Evolutionary conservation across 2,797 vertebrate species (phyloP).

Genomic region (Tympanoctomys barrerae): DNA sequence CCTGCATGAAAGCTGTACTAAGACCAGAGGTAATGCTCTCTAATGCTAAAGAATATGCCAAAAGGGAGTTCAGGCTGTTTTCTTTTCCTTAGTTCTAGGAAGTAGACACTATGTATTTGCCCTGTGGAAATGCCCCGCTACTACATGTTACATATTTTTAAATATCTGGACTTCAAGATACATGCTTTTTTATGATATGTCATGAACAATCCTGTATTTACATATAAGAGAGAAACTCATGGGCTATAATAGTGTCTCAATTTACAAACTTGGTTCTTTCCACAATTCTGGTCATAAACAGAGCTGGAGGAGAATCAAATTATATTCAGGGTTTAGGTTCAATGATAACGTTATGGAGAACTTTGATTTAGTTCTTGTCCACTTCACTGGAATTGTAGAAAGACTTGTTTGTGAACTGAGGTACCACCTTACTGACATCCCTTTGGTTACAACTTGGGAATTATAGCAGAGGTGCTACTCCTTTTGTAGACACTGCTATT

Average conservation of each 20-base stretch:
- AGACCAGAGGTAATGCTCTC: conserved; percentile 92
- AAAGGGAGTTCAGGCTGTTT: background rate
- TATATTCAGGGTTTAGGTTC: background rate
- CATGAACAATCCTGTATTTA: background rate
- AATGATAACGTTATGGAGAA: background rate
- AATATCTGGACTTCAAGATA: conserved; percentile 34
- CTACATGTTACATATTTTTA: background rate
- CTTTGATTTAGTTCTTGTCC: background rate
- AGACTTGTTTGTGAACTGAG: background rate
- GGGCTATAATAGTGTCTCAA: background rate
- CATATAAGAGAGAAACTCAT: conserved; percentile 22
- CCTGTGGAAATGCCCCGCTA: background rate
- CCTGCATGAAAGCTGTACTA: conserved; percentile 93
- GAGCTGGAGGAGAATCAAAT: background rate
- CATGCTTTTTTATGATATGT: conserved; percentile 18
- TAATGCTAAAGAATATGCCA: background rate
- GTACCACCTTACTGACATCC: background rate
- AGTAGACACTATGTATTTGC: conserved; percentile 30
- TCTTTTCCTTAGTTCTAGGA: background rate
- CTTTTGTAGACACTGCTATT: conserved; percentile 54
- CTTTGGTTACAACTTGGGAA: conserved; percentile 38
- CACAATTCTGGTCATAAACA: background rate
- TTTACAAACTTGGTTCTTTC: background rate
- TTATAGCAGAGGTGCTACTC: conserved; percentile 33
- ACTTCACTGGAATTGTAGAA: background rate